These are phyloP conservation scores for Arenaria interpres DNA, from an alignment of 2,113 vertebrate species.

Conservation along the genomic window DNA sequence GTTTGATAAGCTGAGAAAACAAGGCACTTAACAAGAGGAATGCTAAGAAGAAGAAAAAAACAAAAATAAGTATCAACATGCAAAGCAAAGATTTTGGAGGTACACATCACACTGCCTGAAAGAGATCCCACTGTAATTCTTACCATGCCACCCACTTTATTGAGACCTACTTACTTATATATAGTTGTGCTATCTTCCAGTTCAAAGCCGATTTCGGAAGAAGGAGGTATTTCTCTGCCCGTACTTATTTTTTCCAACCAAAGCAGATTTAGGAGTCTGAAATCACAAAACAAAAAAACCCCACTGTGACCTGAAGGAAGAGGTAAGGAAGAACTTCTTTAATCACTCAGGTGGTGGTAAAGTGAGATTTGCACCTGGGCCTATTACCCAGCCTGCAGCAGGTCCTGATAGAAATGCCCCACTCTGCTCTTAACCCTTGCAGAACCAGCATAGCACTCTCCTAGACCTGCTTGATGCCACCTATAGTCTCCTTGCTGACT, in stretches of 20 bases:
- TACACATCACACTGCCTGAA: background rate
- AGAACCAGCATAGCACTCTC: background rate
- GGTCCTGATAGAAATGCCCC: background rate
- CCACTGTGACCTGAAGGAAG: background rate
- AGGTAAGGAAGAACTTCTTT: background rate
- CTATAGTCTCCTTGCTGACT: background rate
- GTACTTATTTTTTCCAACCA: background rate
- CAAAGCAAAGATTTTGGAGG: background rate
- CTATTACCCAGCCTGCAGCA: background rate
- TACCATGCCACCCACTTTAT: fast-evolving
- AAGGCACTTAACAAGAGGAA: background rate
- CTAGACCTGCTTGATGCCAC: background rate
- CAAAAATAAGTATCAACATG: background rate
- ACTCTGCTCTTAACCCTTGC: background rate
- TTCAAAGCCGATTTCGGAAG: background rate
- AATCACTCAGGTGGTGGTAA: background rate
- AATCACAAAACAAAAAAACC: background rate
- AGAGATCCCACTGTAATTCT: background rate
- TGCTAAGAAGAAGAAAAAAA: background rate
- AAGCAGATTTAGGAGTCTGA: background rate
- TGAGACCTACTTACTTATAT: background rate
- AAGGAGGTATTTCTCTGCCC: background rate
- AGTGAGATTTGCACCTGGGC: background rate
- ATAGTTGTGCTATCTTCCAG: background rate
- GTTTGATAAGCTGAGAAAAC: fast-evolving